Base-by-base conservation (phyloP, 53 echinoderm and acorn worm genomes). In the Echinarachnius parma region DNA sequence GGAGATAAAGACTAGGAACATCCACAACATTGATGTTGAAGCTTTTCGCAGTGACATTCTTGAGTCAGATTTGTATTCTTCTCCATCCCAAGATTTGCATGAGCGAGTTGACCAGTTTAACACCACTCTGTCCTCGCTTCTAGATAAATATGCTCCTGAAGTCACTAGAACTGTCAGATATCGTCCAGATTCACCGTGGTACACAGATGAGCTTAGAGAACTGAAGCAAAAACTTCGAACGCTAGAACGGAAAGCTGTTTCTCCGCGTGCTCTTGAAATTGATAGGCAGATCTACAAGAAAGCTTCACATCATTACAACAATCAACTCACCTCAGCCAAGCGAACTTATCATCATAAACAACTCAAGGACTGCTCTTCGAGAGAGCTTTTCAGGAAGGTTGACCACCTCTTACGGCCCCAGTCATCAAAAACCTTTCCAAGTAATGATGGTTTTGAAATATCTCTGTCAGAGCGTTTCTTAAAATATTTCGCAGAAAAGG, bases 201-300 rank as follows among this genome's bases (percentile, higher is more conserved):
- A 58, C 30, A 58, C 59, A 9, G 31, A 29, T 31, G 59, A 58
- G 13, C 59, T 58, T 0, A 58, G 3, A 58, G 30, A 59, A 31
- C 14, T 14, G 32, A 59, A 59, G 0, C 30, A 9, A 21, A 61
- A 61, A 37, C 42, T 61, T 19, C 19, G 42, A 4, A 14, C 35
- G 37, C 39, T 61, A 9, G 42, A 61, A 61, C 16, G 36, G 21
- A 61, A 61, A 61, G 37, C 39, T 37, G 22, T 3, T n/a, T n/a
- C n/a, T n/a, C 23, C 61, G 33, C 23, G 33, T 61, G 34, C 35
- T 61, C 37, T 34, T 36, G 34, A 36, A 61, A 22, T 61, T 22
- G 42, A 61, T 60, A 8, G 37, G 4, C 35, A 62, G 62, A 18
- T 62, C 35, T 62, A 62, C 62, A 62, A 34, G 62, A 36, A 39